Evolutionary conservation across 1,140 invertebrate genomes (phyloP).

Genomic region (Micrasema minimum): DNA sequence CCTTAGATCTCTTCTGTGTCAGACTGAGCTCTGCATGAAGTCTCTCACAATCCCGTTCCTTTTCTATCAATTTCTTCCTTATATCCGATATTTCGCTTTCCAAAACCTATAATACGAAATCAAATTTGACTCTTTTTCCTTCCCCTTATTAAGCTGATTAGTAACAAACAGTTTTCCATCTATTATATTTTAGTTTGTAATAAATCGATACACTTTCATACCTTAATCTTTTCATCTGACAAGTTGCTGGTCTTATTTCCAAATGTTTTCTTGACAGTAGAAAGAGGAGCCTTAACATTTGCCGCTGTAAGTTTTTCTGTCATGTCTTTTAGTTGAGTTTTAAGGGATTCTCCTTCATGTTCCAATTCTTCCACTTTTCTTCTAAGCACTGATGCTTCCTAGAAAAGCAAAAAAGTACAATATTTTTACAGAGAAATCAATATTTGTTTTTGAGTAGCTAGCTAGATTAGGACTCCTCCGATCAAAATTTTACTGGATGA

Average conservation of each 20-base stretch:
- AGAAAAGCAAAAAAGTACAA: slow-evolving; percentile 33
- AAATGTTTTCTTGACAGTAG: slow-evolving; percentile 57
- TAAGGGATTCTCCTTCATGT: slow-evolving; percentile 79
- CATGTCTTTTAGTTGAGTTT: slow-evolving; percentile 80
- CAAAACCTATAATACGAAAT: slow-evolving; percentile 59
- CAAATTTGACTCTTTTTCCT: no score
- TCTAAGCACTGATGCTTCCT: slow-evolving; percentile 83
- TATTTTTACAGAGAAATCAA: no score
- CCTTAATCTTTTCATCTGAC: slow-evolving; percentile 77
- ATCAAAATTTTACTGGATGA: slow-evolving; percentile 25
- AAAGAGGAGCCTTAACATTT: slow-evolving; percentile 59
- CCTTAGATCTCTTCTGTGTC: slow-evolving; percentile 72
- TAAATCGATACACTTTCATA: slow-evolving; percentile 49
- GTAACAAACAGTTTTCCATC: not conserved
- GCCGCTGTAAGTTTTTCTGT: slow-evolving; percentile 73
- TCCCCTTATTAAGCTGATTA: no score
- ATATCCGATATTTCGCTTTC: slow-evolving; percentile 80
- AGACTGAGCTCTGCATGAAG: slow-evolving; percentile 76
- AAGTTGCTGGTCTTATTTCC: slow-evolving; percentile 62
- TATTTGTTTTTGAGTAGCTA: no score
- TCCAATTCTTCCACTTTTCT: slow-evolving; percentile 88
- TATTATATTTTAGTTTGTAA: no score
- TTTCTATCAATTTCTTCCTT: slow-evolving; percentile 82
- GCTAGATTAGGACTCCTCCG: not conserved
- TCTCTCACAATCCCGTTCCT: slow-evolving; percentile 83